These are phyloP conservation scores for Mayetiola destructor DNA, from an alignment of 2,888 invertebrate species.

Conservation along the genomic window DNA sequence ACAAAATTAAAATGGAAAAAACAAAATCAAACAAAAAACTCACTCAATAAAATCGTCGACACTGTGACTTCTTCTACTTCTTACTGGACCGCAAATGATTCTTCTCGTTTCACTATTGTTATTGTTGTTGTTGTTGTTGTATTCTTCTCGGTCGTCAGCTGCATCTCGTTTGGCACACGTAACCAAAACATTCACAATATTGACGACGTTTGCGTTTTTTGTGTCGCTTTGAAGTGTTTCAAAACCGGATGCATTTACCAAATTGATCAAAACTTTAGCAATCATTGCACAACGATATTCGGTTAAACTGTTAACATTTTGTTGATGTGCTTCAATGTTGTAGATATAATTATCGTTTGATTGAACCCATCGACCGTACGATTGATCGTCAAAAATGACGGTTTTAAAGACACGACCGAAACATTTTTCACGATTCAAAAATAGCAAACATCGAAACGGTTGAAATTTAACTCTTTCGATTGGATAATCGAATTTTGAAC, in stretches of 20 bases:
- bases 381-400: background rate
- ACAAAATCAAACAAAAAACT: background rate
- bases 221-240: background rate
- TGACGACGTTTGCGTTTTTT: background rate
- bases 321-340: background rate
- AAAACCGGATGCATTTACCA: background rate
- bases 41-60: background rate
- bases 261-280: background rate
- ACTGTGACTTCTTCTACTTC: background rate
- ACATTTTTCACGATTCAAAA: background rate
- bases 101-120: background rate
- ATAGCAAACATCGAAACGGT: background rate
- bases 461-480: background rate
- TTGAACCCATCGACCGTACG: background rate
- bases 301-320: background rate
- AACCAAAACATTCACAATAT: background rate
- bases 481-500: background rate
- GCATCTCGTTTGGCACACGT: background rate
- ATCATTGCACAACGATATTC: background rate
- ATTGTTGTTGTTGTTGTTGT: background rate
- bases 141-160: background rate
- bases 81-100: background rate
- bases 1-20: background rate
- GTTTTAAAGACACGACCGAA: background rate
- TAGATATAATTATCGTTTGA: background rate